Evolutionary conservation across 2,888 invertebrate species (phyloP).

Genomic region (Eupeodes luniger): DNA sequence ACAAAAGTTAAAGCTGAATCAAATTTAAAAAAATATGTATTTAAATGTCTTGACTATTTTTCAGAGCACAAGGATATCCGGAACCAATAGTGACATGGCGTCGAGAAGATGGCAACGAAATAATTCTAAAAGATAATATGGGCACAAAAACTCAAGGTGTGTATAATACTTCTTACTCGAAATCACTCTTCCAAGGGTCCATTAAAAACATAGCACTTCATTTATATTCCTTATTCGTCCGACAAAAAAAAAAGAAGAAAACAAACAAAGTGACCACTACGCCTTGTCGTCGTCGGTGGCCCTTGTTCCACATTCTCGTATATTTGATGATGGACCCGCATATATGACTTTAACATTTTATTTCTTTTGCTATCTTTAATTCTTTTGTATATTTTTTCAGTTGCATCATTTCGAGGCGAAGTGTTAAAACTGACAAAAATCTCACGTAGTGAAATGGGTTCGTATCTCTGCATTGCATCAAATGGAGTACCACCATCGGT

Average conservation of each 20-base stretch:
- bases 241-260: background rate
- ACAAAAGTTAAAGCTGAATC: too few species aligned
- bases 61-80: conserved; percentile 91
- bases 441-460: conserved; percentile 94
- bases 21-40: too few species aligned
- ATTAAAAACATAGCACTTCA: background rate
- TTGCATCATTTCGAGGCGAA: conserved; percentile 90
- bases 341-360: background rate
- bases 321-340: conserved; percentile 47
- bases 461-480: conserved; percentile 94
- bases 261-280: background rate
- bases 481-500: conserved; percentile 95
- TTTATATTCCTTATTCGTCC: conserved; percentile 10
- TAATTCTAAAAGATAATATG: conserved; percentile 89
- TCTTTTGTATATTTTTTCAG: conserved; percentile 84
- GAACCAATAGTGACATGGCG: conserved; percentile 92
- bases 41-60: conserved; percentile 22
- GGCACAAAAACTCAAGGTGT: conserved; percentile 88
- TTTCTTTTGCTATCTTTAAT: background rate
- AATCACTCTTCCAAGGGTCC: background rate
- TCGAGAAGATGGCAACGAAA: conserved; percentile 92
- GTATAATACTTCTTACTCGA: conserved; percentile 46
- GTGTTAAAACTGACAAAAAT: conserved; percentile 91
- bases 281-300: background rate
- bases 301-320: background rate